phyloP scores from a whole-genome alignment of 2,888 invertebrate genomes.

The Calliphora vomitoria region DNA sequence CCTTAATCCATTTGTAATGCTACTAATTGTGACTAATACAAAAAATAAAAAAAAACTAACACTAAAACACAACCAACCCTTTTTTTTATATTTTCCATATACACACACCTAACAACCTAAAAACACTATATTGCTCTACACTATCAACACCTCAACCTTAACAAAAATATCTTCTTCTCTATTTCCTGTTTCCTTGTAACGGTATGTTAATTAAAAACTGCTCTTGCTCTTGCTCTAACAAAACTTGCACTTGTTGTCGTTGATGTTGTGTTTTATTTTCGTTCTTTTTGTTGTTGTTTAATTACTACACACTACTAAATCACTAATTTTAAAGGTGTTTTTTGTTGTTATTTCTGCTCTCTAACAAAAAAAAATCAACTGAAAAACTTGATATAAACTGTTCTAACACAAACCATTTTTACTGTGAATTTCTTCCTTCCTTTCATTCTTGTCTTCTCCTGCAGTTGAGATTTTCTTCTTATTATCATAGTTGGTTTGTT shows the following conservation, averaged over 20 bases:
- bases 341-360: neutral
- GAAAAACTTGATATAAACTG: neutral
- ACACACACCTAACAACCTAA: neutral
- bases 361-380: neutral
- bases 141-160: slow-evolving; percentile 16
- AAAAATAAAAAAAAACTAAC: neutral
- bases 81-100: neutral
- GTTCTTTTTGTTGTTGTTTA: slow-evolving; percentile 38
- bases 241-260: slow-evolving; percentile 20
- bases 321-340: slow-evolving; percentile 29
- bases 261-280: slow-evolving; percentile 5
- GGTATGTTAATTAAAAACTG: slow-evolving; percentile 58
- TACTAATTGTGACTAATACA: slow-evolving; percentile 14
- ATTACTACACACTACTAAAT: slow-evolving; percentile 37
- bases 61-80: neutral
- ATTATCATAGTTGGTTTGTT: neutral
- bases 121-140: slow-evolving; percentile 6
- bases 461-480: neutral
- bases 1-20: neutral
- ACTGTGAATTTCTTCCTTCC: neutral
- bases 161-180: neutral
- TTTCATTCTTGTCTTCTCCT: neutral
- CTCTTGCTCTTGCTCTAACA: neutral
- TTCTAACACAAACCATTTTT: neutral
- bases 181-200: slow-evolving; percentile 26